phyloP scores from a whole-genome alignment of 2,888 invertebrate species.

The Athalia rosae region DNA sequence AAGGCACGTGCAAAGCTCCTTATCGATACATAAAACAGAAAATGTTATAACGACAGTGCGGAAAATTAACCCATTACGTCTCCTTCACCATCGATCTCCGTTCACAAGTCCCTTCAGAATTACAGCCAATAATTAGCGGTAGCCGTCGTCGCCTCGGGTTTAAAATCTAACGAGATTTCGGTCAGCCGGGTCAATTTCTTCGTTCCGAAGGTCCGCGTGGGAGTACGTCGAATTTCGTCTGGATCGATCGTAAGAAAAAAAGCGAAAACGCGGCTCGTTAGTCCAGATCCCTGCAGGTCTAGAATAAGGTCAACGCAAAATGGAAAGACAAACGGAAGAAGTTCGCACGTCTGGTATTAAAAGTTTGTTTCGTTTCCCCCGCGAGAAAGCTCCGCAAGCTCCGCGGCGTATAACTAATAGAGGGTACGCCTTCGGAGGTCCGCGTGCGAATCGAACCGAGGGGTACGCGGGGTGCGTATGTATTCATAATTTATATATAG shows the following conservation, averaged over 20 bases:
- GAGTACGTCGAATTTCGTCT: neutral
- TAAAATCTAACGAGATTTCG: no score
- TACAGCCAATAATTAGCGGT: no score
- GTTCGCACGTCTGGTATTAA: slow-evolving; percentile 23
- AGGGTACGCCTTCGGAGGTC: neutral
- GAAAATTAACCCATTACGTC: neutral
- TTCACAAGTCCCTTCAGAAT: no score
- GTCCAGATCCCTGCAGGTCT: neutral
- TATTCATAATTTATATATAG: slow-evolving; percentile 34
- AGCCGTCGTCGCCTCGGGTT: no score
- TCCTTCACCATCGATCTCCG: no score
- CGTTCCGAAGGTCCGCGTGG: neutral
- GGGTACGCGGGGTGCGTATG: slow-evolving; percentile 13
- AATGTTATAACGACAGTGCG: neutral
- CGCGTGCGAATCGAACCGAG: neutral
- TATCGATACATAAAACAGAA: neutral
- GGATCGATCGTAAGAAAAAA: slow-evolving; percentile 19
- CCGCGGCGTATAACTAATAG: slow-evolving; percentile 33
- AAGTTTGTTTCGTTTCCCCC: slow-evolving; percentile 25
- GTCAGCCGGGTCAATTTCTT: neutral
- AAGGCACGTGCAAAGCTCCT: slow-evolving; percentile 49
- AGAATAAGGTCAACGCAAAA: slow-evolving; percentile 19
- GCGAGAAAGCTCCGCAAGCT: slow-evolving; percentile 46
- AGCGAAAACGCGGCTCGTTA: slow-evolving; percentile 13
- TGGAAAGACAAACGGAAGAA: slow-evolving; percentile 5